Evolutionary conservation across 2,797 vertebrate genomes (phyloP), one percentile per base, ranked within the genome.

Genomic region (Chaetodon trifasciatus): DNA sequence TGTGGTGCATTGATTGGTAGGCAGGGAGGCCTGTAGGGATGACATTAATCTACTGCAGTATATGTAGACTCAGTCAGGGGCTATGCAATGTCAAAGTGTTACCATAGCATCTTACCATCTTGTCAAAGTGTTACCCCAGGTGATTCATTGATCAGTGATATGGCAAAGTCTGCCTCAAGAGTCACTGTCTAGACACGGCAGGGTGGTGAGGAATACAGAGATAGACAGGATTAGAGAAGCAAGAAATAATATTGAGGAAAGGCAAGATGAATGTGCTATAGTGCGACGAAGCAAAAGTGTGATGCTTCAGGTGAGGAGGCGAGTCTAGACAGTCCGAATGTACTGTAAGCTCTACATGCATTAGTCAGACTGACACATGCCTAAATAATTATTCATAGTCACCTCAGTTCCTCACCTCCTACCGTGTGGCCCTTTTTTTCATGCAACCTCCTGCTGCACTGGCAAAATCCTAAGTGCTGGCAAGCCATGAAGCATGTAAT

Each of bases 81-180:
- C 56, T 61, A 32, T 46, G 69, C 81, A 67, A 79, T 60, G 37
- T 73, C 53, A 69, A 52, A 75, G 71, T 78, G 21, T 76, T 49
- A 32, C 28, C 28, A 32, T 32, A 32, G 28, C 28, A 32, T 32
- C 28, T 32, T 32, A 4, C 28, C 28, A 32, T 32, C 28, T 32
- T 32, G 28, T 32, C 28, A 32, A 68, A 85, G 83, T 61, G 37
- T 80, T 77, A 82, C 79, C 66, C 70, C 10, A 24, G 86, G 89
- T 90, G 89, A 91, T 90, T 92, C 86, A 94, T 95, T 19, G 88
- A 94, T 95, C 85, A 63, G 88, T 61, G 86, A 90, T 86, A 84
- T 79, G 71, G 81, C 82, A 73, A 87, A 78, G 73, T 86, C 86
- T 77, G 76, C 83, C 78, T 89, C 84, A 52, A 78, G 72, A 10